These are phyloP conservation scores for Bugula neritina DNA, from an alignment of 2,888 invertebrate species.

Conservation along the genomic window DNA sequence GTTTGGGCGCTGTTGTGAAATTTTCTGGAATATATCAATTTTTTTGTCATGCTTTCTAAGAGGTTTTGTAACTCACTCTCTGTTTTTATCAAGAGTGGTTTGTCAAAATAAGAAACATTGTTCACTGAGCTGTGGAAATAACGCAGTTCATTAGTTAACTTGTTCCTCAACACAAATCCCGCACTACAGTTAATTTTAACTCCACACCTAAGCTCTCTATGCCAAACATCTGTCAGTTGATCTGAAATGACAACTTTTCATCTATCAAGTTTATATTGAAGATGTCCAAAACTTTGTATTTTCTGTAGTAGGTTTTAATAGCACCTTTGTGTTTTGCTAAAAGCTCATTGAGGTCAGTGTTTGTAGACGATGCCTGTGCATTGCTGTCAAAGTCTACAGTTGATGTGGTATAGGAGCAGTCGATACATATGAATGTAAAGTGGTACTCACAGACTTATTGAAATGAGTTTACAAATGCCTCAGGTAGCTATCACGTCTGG, in stretches of 20 bases:
- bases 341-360: background rate
- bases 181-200: background rate
- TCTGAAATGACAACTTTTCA: background rate
- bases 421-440: no score
- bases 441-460: no score
- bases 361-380: no score
- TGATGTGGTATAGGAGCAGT: no score
- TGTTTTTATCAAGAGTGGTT: background rate
- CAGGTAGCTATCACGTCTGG: no score
- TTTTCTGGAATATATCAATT: background rate
- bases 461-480: no score
- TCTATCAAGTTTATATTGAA: background rate
- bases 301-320: background rate
- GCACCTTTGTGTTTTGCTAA: background rate
- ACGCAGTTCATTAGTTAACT: background rate
- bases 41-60: background rate
- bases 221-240: background rate
- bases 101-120: background rate
- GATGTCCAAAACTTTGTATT: background rate
- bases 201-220: background rate
- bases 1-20: background rate
- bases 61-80: background rate
- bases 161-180: background rate
- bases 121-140: background rate
- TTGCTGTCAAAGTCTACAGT: no score